phyloP scores from a whole-genome alignment of 2,113 vertebrate species.

The Clarias batrachus region DNA sequence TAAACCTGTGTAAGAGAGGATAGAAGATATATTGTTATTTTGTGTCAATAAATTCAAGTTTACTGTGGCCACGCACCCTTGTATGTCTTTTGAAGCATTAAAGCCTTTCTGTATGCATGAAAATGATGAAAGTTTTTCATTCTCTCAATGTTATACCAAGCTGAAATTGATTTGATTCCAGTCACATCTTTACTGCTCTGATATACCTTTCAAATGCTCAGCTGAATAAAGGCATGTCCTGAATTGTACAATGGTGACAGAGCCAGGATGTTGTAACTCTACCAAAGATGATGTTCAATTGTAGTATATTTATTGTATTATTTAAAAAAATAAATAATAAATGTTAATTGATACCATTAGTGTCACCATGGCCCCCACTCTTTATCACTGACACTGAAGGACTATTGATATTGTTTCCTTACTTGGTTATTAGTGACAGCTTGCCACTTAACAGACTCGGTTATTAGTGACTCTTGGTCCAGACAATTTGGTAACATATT shows the following conservation, averaged over 20 bases:
- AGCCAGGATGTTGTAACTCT: constrained; percentile 74
- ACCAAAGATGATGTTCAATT: constrained; percentile 74
- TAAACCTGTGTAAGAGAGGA: constrained; percentile 89
- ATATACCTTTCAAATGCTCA: constrained; percentile 52
- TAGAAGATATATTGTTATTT: constrained; percentile 84
- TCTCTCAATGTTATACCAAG: constrained; percentile 68
- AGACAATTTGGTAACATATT: neutral
- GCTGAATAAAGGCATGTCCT: constrained; percentile 63
- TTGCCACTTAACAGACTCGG: neutral
- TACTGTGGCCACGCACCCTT: constrained; percentile 85
- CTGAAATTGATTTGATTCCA: constrained; percentile 63
- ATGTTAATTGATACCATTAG: constrained; percentile 78
- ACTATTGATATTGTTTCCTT: neutral
- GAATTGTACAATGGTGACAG: constrained; percentile 71
- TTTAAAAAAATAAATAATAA: constrained; percentile 78
- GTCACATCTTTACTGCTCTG: constrained; percentile 50
- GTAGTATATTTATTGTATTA: constrained; percentile 84
- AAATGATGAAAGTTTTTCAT: constrained; percentile 74
- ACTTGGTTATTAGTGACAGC: neutral
- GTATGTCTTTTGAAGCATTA: constrained; percentile 85
- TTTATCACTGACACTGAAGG: constrained; percentile 56
- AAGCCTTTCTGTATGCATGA: constrained; percentile 83
- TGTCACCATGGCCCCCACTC: constrained; percentile 71
- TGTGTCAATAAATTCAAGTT: constrained; percentile 92
- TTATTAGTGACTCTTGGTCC: neutral